Conservation (phyloP, 1,140 invertebrate species). For the Bombus soroeensis region DNA sequence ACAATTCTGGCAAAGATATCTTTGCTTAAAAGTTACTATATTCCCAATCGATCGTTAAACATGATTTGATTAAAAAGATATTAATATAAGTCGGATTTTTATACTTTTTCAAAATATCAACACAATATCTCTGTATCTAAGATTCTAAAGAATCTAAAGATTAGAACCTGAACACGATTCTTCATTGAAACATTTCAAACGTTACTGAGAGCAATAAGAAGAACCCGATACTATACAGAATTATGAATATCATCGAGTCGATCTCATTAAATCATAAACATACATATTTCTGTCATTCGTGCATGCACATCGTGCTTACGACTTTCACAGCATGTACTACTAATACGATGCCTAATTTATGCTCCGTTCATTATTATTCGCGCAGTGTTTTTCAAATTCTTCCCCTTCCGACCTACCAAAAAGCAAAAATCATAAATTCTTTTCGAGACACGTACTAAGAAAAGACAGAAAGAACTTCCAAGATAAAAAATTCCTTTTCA, state of each 20-base stretch:
- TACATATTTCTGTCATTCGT: conserved; percentile 13
- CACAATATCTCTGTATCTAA: no score
- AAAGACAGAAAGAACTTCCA: neutral
- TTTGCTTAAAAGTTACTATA: neutral
- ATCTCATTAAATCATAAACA: neutral
- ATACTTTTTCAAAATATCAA: neutral
- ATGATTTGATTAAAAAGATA: neutral
- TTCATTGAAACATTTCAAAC: neutral
- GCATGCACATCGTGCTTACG: conserved; percentile 52
- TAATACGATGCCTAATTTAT: conserved; percentile 36
- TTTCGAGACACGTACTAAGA: no score
- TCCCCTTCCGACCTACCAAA: neutral
- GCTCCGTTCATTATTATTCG: conserved; percentile 10
- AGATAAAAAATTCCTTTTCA: neutral
- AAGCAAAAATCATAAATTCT: neutral
- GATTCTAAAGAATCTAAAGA: no score
- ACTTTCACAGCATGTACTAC: conserved; percentile 45
- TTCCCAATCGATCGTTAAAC: neutral
- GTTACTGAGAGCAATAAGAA: neutral
- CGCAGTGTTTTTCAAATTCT: conserved; percentile 32
- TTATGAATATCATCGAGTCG: no score
- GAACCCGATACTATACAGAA: neutral
- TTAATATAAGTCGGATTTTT: neutral
- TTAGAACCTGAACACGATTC: no score
- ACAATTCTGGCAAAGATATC: neutral